Evolutionary conservation across 2,797 vertebrate species (phyloP).

Genomic region (Selene dorsalis): DNA sequence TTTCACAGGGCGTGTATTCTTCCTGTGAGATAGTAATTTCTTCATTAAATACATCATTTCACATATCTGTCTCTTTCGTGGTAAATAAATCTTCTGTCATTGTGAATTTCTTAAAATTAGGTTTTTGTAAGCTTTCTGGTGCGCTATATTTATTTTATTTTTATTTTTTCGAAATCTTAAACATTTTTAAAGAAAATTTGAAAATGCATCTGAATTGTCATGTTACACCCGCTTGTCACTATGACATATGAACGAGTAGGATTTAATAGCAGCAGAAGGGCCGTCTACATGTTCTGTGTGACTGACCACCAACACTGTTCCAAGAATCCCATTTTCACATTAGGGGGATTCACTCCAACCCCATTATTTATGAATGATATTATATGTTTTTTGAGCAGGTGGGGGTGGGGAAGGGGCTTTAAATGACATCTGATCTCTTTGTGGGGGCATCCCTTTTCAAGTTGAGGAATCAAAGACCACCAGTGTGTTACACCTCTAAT

Average conservation of each 20-base stretch:
- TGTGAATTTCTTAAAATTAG: too few species aligned
- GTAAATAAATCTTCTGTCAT: neutral
- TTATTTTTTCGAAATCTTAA: conserved; percentile 14
- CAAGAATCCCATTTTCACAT: conserved; percentile 62
- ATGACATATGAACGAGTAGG: conserved; percentile 31
- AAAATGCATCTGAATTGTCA: conserved; percentile 47
- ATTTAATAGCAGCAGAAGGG: conserved; percentile 54
- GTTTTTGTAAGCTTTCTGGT: too few species aligned
- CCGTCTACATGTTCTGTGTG: conserved; percentile 24
- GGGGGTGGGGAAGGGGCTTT: conserved; percentile 45
- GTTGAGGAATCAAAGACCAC: conserved; percentile 76
- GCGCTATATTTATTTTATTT: conserved; percentile 5
- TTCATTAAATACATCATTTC: too few species aligned
- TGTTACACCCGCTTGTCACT: conserved; percentile 35
- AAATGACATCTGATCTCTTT: conserved; percentile 73
- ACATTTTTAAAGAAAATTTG: conserved; percentile 19
- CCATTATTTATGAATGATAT: conserved; percentile 68
- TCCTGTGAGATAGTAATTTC: neutral
- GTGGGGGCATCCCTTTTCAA: conserved; percentile 72
- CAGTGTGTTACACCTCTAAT: conserved; percentile 74
- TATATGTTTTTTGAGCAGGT: conserved; percentile 66
- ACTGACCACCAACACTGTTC: conserved; percentile 69
- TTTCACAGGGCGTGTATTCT: neutral
- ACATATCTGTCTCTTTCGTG: neutral
- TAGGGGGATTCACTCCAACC: conserved; percentile 53